Conservation (phyloP, 2,888 invertebrate species). For the Cenopis cana region DNA sequence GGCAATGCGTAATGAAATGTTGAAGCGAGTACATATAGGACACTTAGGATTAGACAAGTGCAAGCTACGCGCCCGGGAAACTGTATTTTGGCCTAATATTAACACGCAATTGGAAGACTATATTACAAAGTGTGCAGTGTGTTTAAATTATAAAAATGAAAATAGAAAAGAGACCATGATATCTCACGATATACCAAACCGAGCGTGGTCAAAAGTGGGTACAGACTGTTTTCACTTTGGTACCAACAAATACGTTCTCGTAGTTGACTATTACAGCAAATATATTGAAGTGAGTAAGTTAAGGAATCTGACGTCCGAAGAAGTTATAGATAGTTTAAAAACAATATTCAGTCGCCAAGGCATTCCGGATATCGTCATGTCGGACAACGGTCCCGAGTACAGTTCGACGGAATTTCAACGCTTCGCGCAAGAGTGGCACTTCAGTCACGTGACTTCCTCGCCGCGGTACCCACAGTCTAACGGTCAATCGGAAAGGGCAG, state of each 20-base stretch:
- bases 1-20: constrained; percentile 2
- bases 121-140: constrained; percentile 12
- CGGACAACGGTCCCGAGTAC: too few species aligned
- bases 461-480: constrained; percentile 48
- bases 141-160: constrained; percentile 29
- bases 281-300: constrained; percentile 35
- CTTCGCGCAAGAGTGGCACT: constrained; percentile 46
- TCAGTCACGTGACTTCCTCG: constrained; percentile 47
- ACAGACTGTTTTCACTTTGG: constrained; percentile 14
- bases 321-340: constrained; percentile 22
- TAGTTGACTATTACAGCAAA: constrained; percentile 40
- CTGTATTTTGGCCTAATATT: constrained; percentile 22
- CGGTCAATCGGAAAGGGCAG: constrained; percentile 47
- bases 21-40: constrained; percentile 6
- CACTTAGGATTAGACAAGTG: constrained; percentile 26
- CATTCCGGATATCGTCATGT: too few species aligned
- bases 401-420: constrained; percentile 33
- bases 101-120: constrained; percentile 23
- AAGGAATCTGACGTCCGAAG: constrained; percentile 1
- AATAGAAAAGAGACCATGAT: constrained; percentile 37
- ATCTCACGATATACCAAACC: constrained; percentile 27
- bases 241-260: constrained; percentile 9
- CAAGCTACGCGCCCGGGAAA: constrained; percentile 6
- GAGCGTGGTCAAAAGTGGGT: constrained; percentile 20
- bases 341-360: too few species aligned